These are phyloP conservation scores for Benitochromis conjunctus DNA, from an alignment of 2,113 vertebrate genomes.

Conservation along the genomic window DNA sequence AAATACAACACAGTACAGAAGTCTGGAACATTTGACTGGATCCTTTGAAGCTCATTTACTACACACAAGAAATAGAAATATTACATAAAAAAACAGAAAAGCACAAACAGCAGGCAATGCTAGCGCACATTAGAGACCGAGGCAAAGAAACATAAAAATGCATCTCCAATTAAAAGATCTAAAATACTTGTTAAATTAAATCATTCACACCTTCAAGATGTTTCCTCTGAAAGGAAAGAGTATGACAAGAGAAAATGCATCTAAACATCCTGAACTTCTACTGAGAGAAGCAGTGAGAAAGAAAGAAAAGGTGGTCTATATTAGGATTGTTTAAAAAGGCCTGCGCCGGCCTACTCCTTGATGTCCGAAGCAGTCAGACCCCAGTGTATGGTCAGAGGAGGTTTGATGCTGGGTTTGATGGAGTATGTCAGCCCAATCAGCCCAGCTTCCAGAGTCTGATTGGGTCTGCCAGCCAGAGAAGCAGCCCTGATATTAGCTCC, in stretches of 20 bases:
- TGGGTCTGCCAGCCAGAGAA: conserved; percentile 72
- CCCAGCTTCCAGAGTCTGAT: conserved; percentile 73
- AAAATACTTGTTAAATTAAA: background rate
- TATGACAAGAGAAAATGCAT: background rate
- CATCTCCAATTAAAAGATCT: background rate
- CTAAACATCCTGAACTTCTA: background rate
- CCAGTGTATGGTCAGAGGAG: conserved; percentile 59
- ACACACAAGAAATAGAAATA: background rate
- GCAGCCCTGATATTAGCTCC: conserved; percentile 76
- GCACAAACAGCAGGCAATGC: background rate
- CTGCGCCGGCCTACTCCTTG: conserved; percentile 35
- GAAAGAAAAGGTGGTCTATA: conserved; percentile 52
- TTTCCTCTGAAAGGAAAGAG: background rate
- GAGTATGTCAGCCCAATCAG: conserved; percentile 82
- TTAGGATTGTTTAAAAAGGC: conserved; percentile 65
- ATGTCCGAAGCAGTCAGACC: conserved; percentile 68
- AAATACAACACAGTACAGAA: conserved; percentile 23
- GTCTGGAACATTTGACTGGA: background rate
- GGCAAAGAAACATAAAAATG: background rate
- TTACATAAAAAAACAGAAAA: background rate
- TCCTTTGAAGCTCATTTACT: conserved; percentile 3
- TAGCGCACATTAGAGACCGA: background rate
- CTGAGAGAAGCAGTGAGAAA: background rate
- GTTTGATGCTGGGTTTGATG: conserved; percentile 73
- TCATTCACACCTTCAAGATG: background rate